These are phyloP conservation scores for Scylla paramamosain DNA, from an alignment of 1,140 invertebrate genomes.

Conservation along the genomic window DNA sequence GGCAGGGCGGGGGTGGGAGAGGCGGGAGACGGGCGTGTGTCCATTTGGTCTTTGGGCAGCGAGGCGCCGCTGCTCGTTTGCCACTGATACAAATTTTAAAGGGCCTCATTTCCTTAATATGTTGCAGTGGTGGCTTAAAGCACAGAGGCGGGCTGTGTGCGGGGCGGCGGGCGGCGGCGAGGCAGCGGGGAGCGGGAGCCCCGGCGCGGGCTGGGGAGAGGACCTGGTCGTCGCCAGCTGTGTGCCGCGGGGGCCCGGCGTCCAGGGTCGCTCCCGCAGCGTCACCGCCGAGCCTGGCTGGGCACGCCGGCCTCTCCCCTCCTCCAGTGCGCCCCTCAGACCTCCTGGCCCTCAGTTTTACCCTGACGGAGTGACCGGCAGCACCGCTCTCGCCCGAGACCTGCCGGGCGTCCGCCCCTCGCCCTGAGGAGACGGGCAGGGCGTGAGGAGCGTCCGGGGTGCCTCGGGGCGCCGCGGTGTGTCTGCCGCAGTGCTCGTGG, in stretches of 20 bases:
- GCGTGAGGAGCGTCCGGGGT: no score
- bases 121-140: no score
- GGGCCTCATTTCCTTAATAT: no score
- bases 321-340: slow-evolving; percentile 3
- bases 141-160: background rate
- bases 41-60: background rate
- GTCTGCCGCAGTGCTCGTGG: no score
- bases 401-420: no score
- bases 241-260: slow-evolving; percentile 56
- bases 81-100: background rate
- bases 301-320: slow-evolving; percentile 28
- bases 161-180: background rate
- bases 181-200: slow-evolving; percentile 50
- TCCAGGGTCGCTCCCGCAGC: slow-evolving; percentile 57
- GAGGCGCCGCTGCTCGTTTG: background rate
- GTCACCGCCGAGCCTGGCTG: slow-evolving; percentile 44
- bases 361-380: slow-evolving; percentile 62
- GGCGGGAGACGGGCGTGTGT: background rate
- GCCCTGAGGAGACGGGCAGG: no score
- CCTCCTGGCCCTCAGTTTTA: slow-evolving; percentile 49
- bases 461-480: no score
- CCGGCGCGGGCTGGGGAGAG: slow-evolving; percentile 6
- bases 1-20: background rate
- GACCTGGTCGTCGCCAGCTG: slow-evolving; percentile 34
- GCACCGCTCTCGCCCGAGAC: slow-evolving; percentile 21